Evolutionary conservation across 92 coral and sea anemone species (phyloP), one percentile per base, ranked within the genome.

Genomic region (Epizoanthus rinbou): DNA sequence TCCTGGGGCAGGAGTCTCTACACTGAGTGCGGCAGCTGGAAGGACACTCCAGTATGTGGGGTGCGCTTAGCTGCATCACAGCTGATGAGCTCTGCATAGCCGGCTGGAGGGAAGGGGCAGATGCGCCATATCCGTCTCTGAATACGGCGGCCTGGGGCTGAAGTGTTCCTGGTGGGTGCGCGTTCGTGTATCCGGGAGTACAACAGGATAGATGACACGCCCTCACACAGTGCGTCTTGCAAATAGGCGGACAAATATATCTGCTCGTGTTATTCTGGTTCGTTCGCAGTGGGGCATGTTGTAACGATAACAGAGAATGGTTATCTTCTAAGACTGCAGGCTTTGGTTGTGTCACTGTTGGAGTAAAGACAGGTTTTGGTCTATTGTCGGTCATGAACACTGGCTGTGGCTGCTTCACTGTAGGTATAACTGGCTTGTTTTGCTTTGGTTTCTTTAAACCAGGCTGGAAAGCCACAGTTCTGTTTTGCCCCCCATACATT

Each of bases 401-500:
- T 22, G 82, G 72, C 47, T 78, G 71, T 5, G 39, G 70, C 10
- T 63, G 82, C 8, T 8, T 9, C 8, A 35, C 50, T 58, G 54
- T 4, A 43, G 82, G 82, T 13, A 22, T 74, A 6, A 19, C 28
- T 21, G 67, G 64, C 56, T 67, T 81, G 85, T 50, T 50, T 31
- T 6, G 6, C 47, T 63, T 37, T 6, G 83, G 79, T 15, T 47
- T 78, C 17, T 60, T 58, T 11, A 41, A 39, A 37, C n/a, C 45
- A 18, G 59, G 50, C 37, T 21, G 25, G 53, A 57, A 7, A 71
- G 57, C 70, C 37, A 78, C 84, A 60, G 75, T 21, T 33, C 65
- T 85, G 84, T 86, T 83, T 17, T 57, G 73, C 18, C 86, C 75
- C 0, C 90, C 91, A 60, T 87, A 90, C 89, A 87, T 87, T 22